Base-by-base conservation (phyloP, 2,113 vertebrate genomes). In the Cromileptes altivelis region DNA sequence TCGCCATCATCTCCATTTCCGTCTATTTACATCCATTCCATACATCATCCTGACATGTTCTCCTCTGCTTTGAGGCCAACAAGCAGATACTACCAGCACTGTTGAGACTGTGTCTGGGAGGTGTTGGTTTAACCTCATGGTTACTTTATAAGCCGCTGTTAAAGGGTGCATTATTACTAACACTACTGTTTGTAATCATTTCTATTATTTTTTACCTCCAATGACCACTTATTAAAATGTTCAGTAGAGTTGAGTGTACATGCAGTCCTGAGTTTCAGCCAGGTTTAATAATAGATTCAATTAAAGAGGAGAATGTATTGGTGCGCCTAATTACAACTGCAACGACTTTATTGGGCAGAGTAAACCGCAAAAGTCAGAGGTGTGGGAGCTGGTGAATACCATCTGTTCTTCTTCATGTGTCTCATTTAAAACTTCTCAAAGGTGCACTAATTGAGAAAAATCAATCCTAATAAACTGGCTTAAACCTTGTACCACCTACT, bases 11-110 rank as follows among this genome's bases (percentile, higher is more conserved):
- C 78, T 89, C 82, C 4, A 40, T 78, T 89, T 86, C 62, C 63
- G 49, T 84, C 86, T 89, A 86, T 92, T 91, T 93, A 0, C 71
- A 88, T 87, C 84, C 47, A 27, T 27, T 19, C 27, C 58, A 78
- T 90, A 18, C 68, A 87, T 84, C 82, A 91, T 64, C 2, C n/a
- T 85, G 84, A 79, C 75, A 88, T 55, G 52, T 85, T 25, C 56
- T 50, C 10, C 9, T 70, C 21, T 78, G 61, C 65, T 61, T 71
- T 57, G 47, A 40, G n/a, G 55, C 3, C 9, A 11, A 33, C 27
- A 23, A 47, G 56, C 17, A 72, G 12, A 72, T 52, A 21, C 58
- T 33, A 12, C 19, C 45, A 18, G 25, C 1, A 0, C 70, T 57
- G 21, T 62, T 70, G 9, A 78, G 62, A 49, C 25, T 14, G 53